Evolutionary conservation across 2,888 invertebrate genomes (phyloP), one percentile per base, ranked within the genome.

Genomic region (Phengaris alcon): DNA sequence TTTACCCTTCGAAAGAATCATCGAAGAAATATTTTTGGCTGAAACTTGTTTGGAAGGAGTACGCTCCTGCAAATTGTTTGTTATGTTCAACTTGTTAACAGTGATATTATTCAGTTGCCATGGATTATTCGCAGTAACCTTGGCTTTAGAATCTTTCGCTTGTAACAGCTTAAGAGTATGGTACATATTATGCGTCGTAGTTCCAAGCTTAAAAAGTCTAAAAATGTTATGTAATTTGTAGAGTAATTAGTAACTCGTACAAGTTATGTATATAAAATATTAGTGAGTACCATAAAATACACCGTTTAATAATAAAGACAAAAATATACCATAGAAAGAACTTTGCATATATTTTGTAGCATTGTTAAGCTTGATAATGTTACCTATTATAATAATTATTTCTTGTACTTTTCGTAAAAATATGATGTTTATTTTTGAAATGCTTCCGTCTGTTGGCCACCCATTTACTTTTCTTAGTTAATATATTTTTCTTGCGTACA

Each of bases 391-490:
- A 54, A 35, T 54, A 22, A 15, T 70, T 51, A 15, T 51, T 48
- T n/a, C 10, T 70, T 72, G 72, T 35, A 35, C 13, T 35, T 52
- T 52, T 76, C 55, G 76, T 48, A 15, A 77, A 76, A 4, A 74
- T 10, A 15, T 77, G 74, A 72, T 79, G 77, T 77, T 77, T 82
- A 79, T 82, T 84, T 75, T 80, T 83, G 76, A 84, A 85, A 73
- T 82, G 82, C 9, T 84, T 77, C 76, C 81, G 80, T 68, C 79
- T 84, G 74, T 84, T 84, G 51, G 77, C 73, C 74, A 80, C 80
- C 76, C 81, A 81, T 69, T 79, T 82, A 74, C 81, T 81, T 76
- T 78, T 81, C 51, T 76, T 78, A 1, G 78, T 75, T 3, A 74
- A 78, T 74, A 80, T 82, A 35, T 35, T 35, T 70, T 75, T 81